Base-by-base conservation (phyloP, 2,888 invertebrate genomes). In the Agrilus mali region DNA sequence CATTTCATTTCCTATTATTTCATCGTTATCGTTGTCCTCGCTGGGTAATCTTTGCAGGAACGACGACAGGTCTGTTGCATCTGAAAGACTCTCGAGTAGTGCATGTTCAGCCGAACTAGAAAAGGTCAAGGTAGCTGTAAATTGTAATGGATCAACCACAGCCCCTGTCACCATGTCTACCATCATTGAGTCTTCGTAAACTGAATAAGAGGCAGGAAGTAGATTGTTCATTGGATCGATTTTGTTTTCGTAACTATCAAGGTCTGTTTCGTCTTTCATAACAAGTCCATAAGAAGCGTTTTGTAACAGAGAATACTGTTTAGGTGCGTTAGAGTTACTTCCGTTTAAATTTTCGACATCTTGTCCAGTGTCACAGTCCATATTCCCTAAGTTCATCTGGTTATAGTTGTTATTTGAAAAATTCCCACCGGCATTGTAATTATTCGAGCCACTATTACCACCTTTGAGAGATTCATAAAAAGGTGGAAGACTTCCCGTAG, bases 381-480 rank as follows among this genome's bases (percentile, higher is more conserved):
- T 83, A 48, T 80, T 78, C 48, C 81, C 77, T 4, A 75, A 70
- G 55, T 78, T 78, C 12, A 84, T 74, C 41, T 83, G 74, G 35
- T 81, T 70, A 61, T 82, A 83, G 45, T 77, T 76, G 58, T 80
- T 83, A 40, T 72, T 70, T 5, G 73, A 60, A 55, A 79, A 81
- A 52, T 71, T 75, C 32, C 79, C 72, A 55, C 76, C 78, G 3
- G 79, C 78, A 58, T 82, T 82, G 58, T 78, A 85, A 47, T 72
- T 72, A 52, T 74, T 75, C 39, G 73, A 72, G 10, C 78, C 74
- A 51, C 78, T 80, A 58, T 83, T 86, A 12, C 86, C 86, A 40
- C 80, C 79, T 64, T 89, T 89, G 0, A 89, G 71, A 8, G 86
- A 86, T 66, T 88, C 88, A 63, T 88, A 88, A 59, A 89, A 89